Evolutionary conservation across 2,797 vertebrate species (phyloP), one percentile per base, ranked within the genome.

Genomic region (Pangasius krempfi): DNA sequence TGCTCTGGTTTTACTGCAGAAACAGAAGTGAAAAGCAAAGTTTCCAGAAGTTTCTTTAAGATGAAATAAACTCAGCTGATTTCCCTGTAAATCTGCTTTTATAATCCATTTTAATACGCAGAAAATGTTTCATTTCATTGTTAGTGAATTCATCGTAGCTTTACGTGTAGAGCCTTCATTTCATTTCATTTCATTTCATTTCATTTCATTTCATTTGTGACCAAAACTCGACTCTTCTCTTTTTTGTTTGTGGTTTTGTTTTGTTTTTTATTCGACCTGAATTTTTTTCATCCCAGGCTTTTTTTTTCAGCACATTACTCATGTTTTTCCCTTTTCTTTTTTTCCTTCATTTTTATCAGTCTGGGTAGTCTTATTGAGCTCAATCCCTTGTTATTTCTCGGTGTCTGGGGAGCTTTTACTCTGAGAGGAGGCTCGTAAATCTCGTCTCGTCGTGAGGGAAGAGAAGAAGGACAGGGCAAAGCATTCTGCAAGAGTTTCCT

Each of bases 381-480:
- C 50, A 64, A 47, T 56, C 72, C 27, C 80, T 33, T 66, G 47
- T 85, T 85, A 50, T 56, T 40, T 14, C 18, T 79, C 30, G 1
- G 33, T 27, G 56, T 80, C 73, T 40, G 30, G 22, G 60, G 47
- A 44, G 62, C 30, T 47, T 30, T 85, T 80, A 79, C 66, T 33
- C 12, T 0, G n/a, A 30, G 73, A 56, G n/a, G 64, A 40, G 25
- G 82, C 50, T 54, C 27, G 33, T 88, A 85, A 88, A 85, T 88
- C 87, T 44, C 33, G 40, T 18, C 25, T 47, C 2, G 16, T 78
- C 13, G 33, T 40, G 70, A 54, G 18, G 33, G 56, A 56, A 16
- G 60, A 47, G 62, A 13, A 62, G 56, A 37, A 58, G 40, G 68
- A 25, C 40, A 1, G 56, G 52, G 72, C 44, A 78, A 52, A 52